Conservation (phyloP, 2,888 invertebrate genomes). For the Drosophila villosipedis region DNA sequence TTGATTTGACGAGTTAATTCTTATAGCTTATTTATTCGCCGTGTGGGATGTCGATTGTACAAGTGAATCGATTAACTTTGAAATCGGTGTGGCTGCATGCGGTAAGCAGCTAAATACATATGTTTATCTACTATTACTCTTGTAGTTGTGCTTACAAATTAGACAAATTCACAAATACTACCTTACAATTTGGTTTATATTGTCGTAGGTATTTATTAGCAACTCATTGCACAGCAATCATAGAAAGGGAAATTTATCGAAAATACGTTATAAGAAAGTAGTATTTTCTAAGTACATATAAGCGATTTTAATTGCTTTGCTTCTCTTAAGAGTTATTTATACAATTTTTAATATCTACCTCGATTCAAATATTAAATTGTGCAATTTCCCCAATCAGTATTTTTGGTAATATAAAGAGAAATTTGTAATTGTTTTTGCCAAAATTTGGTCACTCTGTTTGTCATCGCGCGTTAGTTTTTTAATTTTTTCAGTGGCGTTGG, state of each 20-base stretch:
- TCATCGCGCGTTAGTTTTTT: conserved; percentile 66
- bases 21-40: conserved; percentile 41
- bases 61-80: conserved; percentile 39
- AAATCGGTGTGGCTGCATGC: conserved; percentile 32
- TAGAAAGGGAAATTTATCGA: neutral
- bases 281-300: neutral
- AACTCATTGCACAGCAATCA: neutral
- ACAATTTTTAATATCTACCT: neutral
- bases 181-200: neutral
- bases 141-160: neutral
- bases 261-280: neutral
- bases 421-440: neutral
- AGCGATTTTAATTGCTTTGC: no score
- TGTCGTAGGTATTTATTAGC: neutral
- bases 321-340: neutral
- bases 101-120: conserved; percentile 4
- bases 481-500: conserved; percentile 70
- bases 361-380: neutral
- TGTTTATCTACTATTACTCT: neutral
- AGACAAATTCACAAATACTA: neutral
- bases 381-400: neutral
- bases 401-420: conserved; percentile 4
- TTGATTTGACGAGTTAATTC: conserved; percentile 49
- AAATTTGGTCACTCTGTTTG: conserved; percentile 39
- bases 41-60: conserved; percentile 45